Percentiles rank a stretch among this genome's conserved stretches.
phyloP scores from a whole-genome alignment of 2,888 invertebrate species.

The Mesorhabditis spiculigera region DNA sequence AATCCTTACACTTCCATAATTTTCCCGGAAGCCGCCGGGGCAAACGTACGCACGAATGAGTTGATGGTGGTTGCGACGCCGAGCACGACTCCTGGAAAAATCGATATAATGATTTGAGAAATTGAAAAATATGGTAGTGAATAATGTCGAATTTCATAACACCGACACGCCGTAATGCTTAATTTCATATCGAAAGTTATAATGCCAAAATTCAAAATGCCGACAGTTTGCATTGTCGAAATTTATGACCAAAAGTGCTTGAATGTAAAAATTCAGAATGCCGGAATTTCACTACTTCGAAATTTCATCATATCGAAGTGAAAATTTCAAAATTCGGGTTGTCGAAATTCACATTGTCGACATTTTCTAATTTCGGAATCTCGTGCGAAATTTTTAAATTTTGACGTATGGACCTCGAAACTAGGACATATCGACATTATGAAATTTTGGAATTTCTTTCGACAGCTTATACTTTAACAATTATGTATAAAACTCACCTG shows the following conservation, averaged over 20 bases:
- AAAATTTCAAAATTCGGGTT: too few species aligned
- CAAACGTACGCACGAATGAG: slow-evolving; percentile 36
- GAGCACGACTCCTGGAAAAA: slow-evolving; percentile 41
- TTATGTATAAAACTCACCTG: slow-evolving; percentile 19
- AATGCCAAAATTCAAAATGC: too few species aligned
- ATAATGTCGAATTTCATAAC: neutral
- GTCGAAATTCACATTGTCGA: too few species aligned
- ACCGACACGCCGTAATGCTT: too few species aligned
- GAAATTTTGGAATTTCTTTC: too few species aligned
- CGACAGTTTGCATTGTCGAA: neutral
- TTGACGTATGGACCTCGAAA: too few species aligned
- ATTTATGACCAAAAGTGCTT: slow-evolving; percentile 3
- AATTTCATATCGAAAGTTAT: too few species aligned
- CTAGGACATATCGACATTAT: neutral
- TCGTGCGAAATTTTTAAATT: too few species aligned
- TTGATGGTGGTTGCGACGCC: slow-evolving; percentile 40
- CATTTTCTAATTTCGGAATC: too few species aligned
- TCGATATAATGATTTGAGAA: neutral
- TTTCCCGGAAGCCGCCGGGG: slow-evolving; percentile 37
- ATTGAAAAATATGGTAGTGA: too few species aligned
- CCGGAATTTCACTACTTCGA: neutral
- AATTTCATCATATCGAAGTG: neutral
- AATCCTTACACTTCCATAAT: slow-evolving; percentile 35
- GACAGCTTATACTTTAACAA: neutral
- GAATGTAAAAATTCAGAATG: neutral